A percentile compares a stretch with the other conserved stretches of the same genome.
These are phyloP conservation scores for Oriolus oriolus DNA, from an alignment of 2,113 vertebrate genomes.

Conservation along the genomic window DNA sequence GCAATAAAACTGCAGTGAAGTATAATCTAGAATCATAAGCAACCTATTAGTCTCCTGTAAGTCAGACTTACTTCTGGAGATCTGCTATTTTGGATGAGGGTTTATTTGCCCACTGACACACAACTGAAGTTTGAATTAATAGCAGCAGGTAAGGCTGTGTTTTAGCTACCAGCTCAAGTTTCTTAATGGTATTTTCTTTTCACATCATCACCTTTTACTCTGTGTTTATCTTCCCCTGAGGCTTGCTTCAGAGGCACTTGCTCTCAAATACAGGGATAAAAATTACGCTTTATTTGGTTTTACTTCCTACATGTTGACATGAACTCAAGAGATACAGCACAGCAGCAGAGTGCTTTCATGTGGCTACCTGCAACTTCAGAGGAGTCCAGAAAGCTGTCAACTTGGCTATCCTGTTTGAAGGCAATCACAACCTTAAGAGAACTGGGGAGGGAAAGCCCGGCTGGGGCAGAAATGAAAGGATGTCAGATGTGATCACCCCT, in stretches of 20 bases:
- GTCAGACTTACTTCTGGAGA: background rate
- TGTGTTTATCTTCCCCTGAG: background rate
- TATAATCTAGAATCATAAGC: constrained; percentile 7
- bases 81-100: background rate
- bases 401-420: background rate
- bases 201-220: background rate
- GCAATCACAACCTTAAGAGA: background rate
- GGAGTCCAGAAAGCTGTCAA: background rate
- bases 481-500: background rate
- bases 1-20: constrained; percentile 1
- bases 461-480: background rate
- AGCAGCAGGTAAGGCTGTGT: background rate
- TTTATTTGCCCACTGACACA: background rate
- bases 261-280: background rate
- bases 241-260: background rate
- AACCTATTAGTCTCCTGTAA: background rate
- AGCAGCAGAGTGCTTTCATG: background rate
- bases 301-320: background rate
- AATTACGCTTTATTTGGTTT: background rate
- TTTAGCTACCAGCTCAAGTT: background rate
- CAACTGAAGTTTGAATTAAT: background rate
- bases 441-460: background rate
- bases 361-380: background rate
- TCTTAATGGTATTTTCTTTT: background rate
- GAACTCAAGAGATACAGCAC: background rate